phyloP scores from a whole-genome alignment of 1,140 invertebrate species.

The Eriocheir sinensis region DNA sequence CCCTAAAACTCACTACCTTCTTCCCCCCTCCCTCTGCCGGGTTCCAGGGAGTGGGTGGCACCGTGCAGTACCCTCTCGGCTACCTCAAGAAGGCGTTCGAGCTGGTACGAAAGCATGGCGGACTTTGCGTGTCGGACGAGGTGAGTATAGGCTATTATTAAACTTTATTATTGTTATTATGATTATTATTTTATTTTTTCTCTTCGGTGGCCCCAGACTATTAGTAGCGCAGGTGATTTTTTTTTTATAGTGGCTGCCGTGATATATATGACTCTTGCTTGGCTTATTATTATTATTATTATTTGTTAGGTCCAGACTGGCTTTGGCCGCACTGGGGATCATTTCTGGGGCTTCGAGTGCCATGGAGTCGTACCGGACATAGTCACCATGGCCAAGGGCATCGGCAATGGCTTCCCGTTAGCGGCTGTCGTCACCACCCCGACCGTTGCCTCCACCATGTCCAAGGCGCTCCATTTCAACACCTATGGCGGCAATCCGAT shows the following conservation, averaged over 20 bases:
- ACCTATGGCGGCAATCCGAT: slow-evolving; percentile 98
- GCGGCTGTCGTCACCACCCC: slow-evolving; percentile 95
- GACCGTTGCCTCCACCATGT: slow-evolving; percentile 89
- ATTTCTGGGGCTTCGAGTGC: slow-evolving; percentile 97
- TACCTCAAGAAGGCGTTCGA: slow-evolving; percentile 93
- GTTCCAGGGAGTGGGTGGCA: slow-evolving; percentile 91
- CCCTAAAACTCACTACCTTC: too few relatives aligned
- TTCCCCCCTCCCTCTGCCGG: too few relatives aligned
- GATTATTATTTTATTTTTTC: too few relatives aligned
- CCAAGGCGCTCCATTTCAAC: slow-evolving; percentile 93
- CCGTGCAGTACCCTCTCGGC: slow-evolving; percentile 94
- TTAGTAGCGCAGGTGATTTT: too few relatives aligned
- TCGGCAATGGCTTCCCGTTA: slow-evolving; percentile 96
- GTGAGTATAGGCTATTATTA: too few relatives aligned
- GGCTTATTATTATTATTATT: too few relatives aligned
- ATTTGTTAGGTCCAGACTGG: slow-evolving; percentile 93
- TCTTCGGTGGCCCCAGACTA: too few relatives aligned
- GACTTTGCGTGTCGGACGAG: slow-evolving; percentile 95
- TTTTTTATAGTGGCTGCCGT: too few relatives aligned
- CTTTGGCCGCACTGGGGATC: slow-evolving; percentile 95
- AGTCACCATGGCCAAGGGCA: slow-evolving; percentile 94
- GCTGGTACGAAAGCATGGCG: slow-evolving; percentile 90
- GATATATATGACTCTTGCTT: too few relatives aligned
- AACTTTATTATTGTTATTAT: too few relatives aligned
- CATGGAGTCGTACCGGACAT: slow-evolving; percentile 96